Percentiles rank a stretch among this genome's conserved stretches.
These are phyloP conservation scores for Dinoponera quadriceps DNA, from an alignment of 1,140 invertebrate species.

Conservation along the genomic window DNA sequence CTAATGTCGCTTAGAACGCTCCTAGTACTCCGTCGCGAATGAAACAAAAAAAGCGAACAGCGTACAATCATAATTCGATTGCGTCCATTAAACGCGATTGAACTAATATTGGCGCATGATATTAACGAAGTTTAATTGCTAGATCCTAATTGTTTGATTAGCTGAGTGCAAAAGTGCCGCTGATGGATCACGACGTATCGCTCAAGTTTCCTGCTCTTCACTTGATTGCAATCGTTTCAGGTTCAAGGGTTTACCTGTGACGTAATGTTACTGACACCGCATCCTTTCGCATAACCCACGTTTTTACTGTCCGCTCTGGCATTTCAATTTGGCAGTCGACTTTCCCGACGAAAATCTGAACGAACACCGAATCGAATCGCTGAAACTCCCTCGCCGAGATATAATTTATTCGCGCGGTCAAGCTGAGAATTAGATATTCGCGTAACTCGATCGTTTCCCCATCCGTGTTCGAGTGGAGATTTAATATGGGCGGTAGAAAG, in stretches of 20 bases:
- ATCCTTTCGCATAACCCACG: too few species aligned
- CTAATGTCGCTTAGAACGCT: conserved; percentile 42
- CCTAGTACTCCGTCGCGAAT: conserved; percentile 18
- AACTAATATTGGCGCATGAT: conserved; percentile 62
- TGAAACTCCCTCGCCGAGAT: too few species aligned
- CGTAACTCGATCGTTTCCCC: too few species aligned
- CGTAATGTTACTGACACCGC: neutral
- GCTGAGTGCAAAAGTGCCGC: conserved; percentile 54
- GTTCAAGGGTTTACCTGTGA: neutral
- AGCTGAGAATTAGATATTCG: too few species aligned
- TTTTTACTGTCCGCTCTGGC: too few species aligned
- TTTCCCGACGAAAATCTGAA: too few species aligned
- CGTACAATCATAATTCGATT: conserved; percentile 59
- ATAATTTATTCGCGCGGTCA: too few species aligned
- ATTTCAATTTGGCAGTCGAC: neutral
- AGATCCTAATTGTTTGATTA: conserved; percentile 66
- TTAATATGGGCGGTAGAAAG: too few species aligned
- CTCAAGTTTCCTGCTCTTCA: conserved; percentile 22
- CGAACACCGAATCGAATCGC: too few species aligned
- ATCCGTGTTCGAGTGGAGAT: too few species aligned
- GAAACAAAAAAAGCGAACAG: conserved; percentile 42
- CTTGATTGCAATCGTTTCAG: conserved; percentile 41
- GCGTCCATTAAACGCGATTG: conserved; percentile 58
- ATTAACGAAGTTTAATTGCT: conserved; percentile 62
- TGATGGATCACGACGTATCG: conserved; percentile 46